A percentile compares a stretch with the other conserved stretches of the same genome.
Conservation (phyloP, 2,113 vertebrate genomes). For the Siniperca chuatsi region DNA sequence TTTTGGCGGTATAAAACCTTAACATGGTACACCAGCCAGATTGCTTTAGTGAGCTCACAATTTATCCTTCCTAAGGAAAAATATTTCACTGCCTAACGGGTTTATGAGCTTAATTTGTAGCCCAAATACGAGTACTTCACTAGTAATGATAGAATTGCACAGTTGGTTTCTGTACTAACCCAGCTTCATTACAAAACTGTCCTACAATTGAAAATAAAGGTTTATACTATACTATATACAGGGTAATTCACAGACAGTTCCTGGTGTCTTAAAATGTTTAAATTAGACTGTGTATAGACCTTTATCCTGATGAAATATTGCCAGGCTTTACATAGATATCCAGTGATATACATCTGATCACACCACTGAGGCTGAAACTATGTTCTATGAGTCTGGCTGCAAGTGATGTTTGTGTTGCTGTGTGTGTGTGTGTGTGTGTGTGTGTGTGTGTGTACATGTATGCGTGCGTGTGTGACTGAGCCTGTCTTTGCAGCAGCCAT, state of each 20-base stretch:
- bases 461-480: constrained; percentile 20
- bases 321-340: constrained; percentile 38
- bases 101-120: neutral
- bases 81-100: constrained; percentile 11
- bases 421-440: neutral
- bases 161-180: neutral
- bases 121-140: neutral
- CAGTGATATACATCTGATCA: constrained; percentile 33
- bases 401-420: constrained; percentile 22
- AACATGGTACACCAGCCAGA: neutral
- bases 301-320: constrained; percentile 3
- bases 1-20: neutral
- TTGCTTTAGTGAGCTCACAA: neutral
- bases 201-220: neutral
- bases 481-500: constrained; percentile 55
- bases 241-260: neutral
- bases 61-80: neutral
- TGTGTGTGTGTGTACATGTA: neutral
- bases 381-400: constrained; percentile 41
- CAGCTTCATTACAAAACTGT: neutral
- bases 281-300: constrained; percentile 11
- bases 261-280: neutral
- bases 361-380: constrained; percentile 29
- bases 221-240: constrained; percentile 5
- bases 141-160: neutral